Evolutionary conservation across 2,888 invertebrate genomes (phyloP).

Genomic region (Beris chalybata): DNA sequence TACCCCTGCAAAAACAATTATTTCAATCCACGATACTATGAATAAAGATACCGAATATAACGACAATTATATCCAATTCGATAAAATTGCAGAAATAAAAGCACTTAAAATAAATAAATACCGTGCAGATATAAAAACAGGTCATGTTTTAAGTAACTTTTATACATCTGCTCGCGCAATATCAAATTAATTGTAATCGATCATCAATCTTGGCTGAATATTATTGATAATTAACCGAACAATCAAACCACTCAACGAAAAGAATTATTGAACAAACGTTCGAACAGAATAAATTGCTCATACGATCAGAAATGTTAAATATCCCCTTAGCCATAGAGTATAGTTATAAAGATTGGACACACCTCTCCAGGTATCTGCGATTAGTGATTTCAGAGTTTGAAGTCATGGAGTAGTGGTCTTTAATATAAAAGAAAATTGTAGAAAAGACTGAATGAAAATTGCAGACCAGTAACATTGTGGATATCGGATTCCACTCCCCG

Average conservation of each 20-base stretch:
- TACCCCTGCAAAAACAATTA: too few relatives aligned
- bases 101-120: too few relatives aligned
- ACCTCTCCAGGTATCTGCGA: conserved; percentile 20
- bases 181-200: conserved; percentile 21
- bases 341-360: conserved; percentile 14
- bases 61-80: too few relatives aligned
- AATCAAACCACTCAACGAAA: conserved; percentile 24
- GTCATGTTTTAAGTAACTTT: not conserved
- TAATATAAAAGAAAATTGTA: conserved; percentile 10
- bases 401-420: conserved; percentile 13
- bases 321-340: conserved; percentile 21
- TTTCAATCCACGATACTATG: too few relatives aligned
- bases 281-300: conserved; percentile 22
- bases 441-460: conserved; percentile 24
- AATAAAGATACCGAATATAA: too few relatives aligned
- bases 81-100: too few relatives aligned
- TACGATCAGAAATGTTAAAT: conserved; percentile 29
- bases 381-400: conserved; percentile 21
- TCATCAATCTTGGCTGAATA: conserved; percentile 13
- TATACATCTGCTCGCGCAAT: conserved; percentile 1
- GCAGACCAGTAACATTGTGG: conserved; percentile 22
- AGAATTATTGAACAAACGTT: conserved; percentile 18
- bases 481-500: conserved; percentile 29
- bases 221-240: conserved; percentile 25
- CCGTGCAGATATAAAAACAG: too few relatives aligned